Base-by-base conservation (phyloP, 2,888 invertebrate species). In the Callyntrura sp. region DNA sequence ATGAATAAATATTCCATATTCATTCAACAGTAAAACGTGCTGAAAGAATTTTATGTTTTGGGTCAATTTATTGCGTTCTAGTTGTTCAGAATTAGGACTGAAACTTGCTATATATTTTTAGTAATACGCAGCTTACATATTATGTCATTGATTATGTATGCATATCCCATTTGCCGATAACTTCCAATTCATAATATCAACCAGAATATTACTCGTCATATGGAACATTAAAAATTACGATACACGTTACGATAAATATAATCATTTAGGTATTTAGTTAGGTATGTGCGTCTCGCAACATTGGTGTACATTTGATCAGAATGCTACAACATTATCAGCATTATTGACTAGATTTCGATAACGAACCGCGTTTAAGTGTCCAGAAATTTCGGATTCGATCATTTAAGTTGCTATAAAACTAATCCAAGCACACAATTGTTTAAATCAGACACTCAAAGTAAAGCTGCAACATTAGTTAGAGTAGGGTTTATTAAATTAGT, bases 141-240 rank as follows among this genome's bases (percentile, higher is more conserved):
- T 35, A 35, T 35, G 2, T 35, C 6, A 68, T 35, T 68, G 73
- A 48, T 76, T 25, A 76, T 76, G 73, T 68, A 55, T 68, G 68
- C 17, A 60, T n/a, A 60, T 35, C 35, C 35, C 12, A 48, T 48
- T n/a, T 23, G 20, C 43, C 35, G 17, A 35, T 14, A 76, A 45
- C 45, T 17, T 76, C 48, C 51, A 76, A 23, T n/a, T 35, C 8
- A 35, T 70, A 68, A 17, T n/a, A 48, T 45, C 20, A 73, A 45
- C 20, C 45, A 45, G 8, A 45, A 51, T 14, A 14, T 14, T 28
- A 9, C 0, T 70, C 35, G 35, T 35, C 35, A 12, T 68, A 73
- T 73, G 45, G 45, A 43, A 23, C 12, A 48, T 76, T 76, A 48
- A 12, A 78, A 6, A 4, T 25, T 23, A 23, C n/a, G 17, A 5